These are phyloP conservation scores for Paramormyrops hopkinsi DNA, from an alignment of 2,797 vertebrate genomes.

Conservation along the genomic window DNA sequence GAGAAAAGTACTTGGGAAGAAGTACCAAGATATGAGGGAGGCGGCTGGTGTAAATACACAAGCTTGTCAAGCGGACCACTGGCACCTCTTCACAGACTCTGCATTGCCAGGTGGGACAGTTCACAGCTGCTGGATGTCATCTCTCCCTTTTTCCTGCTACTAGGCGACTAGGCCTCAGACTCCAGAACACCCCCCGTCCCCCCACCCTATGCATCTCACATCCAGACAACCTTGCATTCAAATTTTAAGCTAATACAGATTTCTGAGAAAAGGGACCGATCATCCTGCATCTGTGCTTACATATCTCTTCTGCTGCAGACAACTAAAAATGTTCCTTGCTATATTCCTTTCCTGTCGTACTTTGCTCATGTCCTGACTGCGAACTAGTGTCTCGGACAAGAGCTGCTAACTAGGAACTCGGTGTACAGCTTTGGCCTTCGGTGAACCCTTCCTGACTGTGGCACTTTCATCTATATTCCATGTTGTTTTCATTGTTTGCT, in stretches of 20 bases:
- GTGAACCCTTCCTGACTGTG: background rate
- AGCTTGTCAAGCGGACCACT: background rate
- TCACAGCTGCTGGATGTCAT: background rate
- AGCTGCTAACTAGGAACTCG: background rate
- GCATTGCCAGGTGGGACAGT: background rate
- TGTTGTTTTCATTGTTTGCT: background rate
- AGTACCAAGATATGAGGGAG: background rate
- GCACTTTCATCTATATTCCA: background rate
- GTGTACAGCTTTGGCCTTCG: background rate
- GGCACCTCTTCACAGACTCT: conserved; percentile 9
- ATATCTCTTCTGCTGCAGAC: background rate
- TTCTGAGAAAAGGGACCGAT: background rate
- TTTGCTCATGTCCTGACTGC: background rate
- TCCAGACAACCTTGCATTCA: background rate
- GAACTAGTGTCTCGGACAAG: background rate
- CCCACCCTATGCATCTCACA: background rate
- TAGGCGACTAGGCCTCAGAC: background rate
- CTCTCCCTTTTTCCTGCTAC: background rate
- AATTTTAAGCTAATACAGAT: background rate
- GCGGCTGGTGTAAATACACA: background rate
- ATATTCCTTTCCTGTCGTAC: background rate
- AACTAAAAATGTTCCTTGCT: background rate
- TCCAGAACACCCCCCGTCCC: background rate
- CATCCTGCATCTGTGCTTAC: background rate
- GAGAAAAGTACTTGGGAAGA: too few relatives aligned